A percentile compares a stretch with the other conserved stretches of the same genome.
Conservation (phyloP, 2,797 vertebrate genomes). For the Rhinatrema bivittatum region DNA sequence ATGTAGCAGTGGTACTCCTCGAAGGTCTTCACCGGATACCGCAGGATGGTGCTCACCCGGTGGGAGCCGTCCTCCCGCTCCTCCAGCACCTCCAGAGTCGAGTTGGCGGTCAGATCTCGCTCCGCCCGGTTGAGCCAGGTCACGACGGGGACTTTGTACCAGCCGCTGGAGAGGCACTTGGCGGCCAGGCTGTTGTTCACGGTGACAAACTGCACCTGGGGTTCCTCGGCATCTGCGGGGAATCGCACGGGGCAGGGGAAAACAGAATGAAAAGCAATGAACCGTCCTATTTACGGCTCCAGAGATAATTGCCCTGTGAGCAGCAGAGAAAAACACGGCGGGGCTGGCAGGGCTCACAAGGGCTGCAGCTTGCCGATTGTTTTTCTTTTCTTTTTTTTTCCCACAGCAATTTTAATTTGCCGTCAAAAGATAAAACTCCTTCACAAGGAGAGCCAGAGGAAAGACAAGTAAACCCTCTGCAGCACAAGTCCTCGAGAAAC, state of each 20-base stretch:
- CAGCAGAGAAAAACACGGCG: no score
- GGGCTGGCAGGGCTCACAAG: no score
- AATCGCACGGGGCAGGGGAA: no score
- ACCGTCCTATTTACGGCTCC: neutral
- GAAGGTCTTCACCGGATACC: slow-evolving; percentile 22
- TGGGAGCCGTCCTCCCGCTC: slow-evolving; percentile 24
- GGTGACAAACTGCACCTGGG: slow-evolving; percentile 27
- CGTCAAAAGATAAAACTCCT: no score
- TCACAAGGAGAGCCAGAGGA: no score
- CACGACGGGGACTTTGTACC: slow-evolving; percentile 30
- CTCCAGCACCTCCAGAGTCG: slow-evolving; percentile 22
- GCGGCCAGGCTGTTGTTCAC: slow-evolving; percentile 14
- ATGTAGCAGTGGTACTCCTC: slow-evolving; percentile 22
- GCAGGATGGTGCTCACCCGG: slow-evolving; percentile 25
- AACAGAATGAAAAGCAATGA: slow-evolving; percentile 27
- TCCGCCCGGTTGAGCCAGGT: slow-evolving; percentile 27
- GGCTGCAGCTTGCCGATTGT: neutral
- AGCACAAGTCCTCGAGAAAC: no score
- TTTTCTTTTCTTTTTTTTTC: no score
- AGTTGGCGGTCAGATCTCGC: slow-evolving; percentile 27
- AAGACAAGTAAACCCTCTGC: no score
- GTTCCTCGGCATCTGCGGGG: slow-evolving; percentile 34
- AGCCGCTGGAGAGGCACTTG: slow-evolving; percentile 26
- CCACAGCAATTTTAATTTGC: no score
- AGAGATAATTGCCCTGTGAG: neutral